Evolutionary conservation across 2,888 invertebrate species (phyloP).

Genomic region (Candidula unifasciata): DNA sequence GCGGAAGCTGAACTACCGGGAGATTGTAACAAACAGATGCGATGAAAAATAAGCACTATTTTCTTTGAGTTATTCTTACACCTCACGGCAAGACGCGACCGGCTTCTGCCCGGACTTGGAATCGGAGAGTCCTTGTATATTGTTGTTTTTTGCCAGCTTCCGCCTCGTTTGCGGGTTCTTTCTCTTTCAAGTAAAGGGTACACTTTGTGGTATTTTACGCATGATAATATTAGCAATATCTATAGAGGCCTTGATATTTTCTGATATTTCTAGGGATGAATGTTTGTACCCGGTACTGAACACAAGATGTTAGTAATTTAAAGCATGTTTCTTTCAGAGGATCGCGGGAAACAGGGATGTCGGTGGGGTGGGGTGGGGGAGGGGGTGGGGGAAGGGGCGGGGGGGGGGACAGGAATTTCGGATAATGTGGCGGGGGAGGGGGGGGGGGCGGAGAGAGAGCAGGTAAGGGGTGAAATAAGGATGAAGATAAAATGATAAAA

Average conservation of each 20-base stretch:
- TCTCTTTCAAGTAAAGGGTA: slow-evolving; percentile 50
- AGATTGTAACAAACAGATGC: slow-evolving; percentile 43
- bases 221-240: slow-evolving; percentile 47
- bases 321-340: slow-evolving; percentile 17
- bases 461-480: too few relatives aligned
- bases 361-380: not conserved
- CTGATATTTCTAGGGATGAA: slow-evolving; percentile 34
- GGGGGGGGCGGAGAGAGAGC: too few relatives aligned
- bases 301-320: slow-evolving; percentile 42
- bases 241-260: slow-evolving; percentile 41
- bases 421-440: too few relatives aligned
- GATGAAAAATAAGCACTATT: slow-evolving; percentile 50
- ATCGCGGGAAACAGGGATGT: not conserved
- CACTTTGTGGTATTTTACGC: slow-evolving; percentile 42
- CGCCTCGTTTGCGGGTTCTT: slow-evolving; percentile 34
- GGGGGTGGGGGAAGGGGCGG: not conserved
- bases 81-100: slow-evolving; percentile 29
- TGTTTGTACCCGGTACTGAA: slow-evolving; percentile 25
- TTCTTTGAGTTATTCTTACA: slow-evolving; percentile 51
- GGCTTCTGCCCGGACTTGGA: slow-evolving; percentile 15
- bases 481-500: too few relatives aligned
- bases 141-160: slow-evolving; percentile 47
- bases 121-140: slow-evolving; percentile 47
- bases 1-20: slow-evolving; percentile 47
- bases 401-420: too few relatives aligned